Evolutionary conservation across 1,140 invertebrate species (phyloP).

Genomic region (Pararge aegeria): DNA sequence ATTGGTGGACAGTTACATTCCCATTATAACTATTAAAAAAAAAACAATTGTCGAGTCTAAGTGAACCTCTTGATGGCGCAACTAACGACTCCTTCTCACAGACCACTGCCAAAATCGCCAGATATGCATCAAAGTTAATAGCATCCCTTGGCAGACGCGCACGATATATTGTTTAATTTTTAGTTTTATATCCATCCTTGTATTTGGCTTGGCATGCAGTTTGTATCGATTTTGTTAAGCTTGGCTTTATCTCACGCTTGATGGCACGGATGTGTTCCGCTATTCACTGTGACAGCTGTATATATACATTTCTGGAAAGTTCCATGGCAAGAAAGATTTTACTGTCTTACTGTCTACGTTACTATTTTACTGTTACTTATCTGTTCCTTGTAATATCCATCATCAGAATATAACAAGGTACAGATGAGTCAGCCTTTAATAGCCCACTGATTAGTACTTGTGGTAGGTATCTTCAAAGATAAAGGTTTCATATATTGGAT

Average conservation of each 20-base stretch:
- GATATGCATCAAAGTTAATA: slow-evolving; percentile 58
- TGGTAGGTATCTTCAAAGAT: too few relatives aligned
- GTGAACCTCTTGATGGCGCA: slow-evolving; percentile 13
- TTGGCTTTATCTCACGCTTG: slow-evolving; percentile 3
- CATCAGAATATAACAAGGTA: too few relatives aligned
- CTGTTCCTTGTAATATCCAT: too few relatives aligned
- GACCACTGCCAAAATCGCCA: slow-evolving; percentile 40
- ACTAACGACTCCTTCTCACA: slow-evolving; percentile 20
- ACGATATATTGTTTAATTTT: slow-evolving; percentile 60
- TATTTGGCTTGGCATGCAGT: slow-evolving; percentile 32
- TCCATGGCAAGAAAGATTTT: too few relatives aligned
- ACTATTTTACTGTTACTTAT: too few relatives aligned
- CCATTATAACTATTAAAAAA: too few relatives aligned
- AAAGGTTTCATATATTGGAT: too few relatives aligned
- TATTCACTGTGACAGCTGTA: neutral
- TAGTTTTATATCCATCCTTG: slow-evolving; percentile 38
- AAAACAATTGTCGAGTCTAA: neutral
- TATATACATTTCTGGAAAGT: too few relatives aligned
- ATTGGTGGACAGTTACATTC: too few relatives aligned
- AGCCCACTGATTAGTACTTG: too few relatives aligned
- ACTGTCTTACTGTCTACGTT: too few relatives aligned
- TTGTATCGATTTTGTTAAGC: slow-evolving; percentile 25
- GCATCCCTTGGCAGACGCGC: slow-evolving; percentile 41
- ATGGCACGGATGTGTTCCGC: neutral
- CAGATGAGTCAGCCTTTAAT: too few relatives aligned